These are phyloP conservation scores for Cariama cristata DNA, from an alignment of 2,113 vertebrate genomes.

Conservation along the genomic window DNA sequence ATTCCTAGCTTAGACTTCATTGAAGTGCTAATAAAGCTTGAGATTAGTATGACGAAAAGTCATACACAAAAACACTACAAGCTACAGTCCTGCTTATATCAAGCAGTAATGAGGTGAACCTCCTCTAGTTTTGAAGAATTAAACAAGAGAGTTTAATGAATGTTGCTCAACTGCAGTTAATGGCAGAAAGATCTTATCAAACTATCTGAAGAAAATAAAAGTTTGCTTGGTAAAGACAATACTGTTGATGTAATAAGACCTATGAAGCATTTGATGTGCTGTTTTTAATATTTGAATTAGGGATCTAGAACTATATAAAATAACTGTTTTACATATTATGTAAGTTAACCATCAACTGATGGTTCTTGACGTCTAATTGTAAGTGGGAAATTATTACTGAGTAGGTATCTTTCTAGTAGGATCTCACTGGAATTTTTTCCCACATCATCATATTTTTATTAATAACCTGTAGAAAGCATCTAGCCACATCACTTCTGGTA, in stretches of 20 bases:
- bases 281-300: not conserved
- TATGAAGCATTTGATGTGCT: not conserved
- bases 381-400: not conserved
- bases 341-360: not conserved
- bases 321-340: not conserved
- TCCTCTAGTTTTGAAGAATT: not conserved
- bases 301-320: not conserved
- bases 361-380: not conserved
- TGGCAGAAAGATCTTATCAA: not conserved
- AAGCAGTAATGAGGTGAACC: not conserved
- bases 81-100: not conserved
- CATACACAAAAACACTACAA: not conserved
- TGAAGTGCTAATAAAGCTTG: not conserved
- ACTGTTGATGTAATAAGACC: not conserved
- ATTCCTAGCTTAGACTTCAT: not conserved
- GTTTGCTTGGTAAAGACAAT: not conserved
- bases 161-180: not conserved
- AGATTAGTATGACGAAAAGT: not conserved
- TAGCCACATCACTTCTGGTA: not conserved
- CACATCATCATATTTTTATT: not conserved
- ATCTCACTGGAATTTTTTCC: not conserved
- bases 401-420: not conserved
- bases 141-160: not conserved
- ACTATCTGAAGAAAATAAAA: not conserved
- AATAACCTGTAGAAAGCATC: not conserved